Percentiles rank a stretch among this genome's conserved stretches.
These are phyloP conservation scores for Nasua narica DNA, from an alignment of 2,797 vertebrate genomes.

Conservation along the genomic window DNA sequence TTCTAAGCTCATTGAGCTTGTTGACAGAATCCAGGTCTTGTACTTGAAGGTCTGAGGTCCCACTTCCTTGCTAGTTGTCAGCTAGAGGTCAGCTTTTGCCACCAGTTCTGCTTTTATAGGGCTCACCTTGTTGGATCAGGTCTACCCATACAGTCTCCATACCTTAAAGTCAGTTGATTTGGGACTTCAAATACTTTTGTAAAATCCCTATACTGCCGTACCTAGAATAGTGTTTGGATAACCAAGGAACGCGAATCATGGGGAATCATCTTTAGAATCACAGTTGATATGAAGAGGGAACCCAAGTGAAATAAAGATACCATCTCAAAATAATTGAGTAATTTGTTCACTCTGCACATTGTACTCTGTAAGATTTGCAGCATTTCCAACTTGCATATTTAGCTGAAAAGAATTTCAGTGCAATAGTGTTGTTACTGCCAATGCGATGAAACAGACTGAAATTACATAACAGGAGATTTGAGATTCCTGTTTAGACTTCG, in stretches of 20 bases:
- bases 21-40: not conserved
- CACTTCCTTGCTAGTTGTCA: not conserved
- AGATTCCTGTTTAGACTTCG: slow-evolving; percentile 30
- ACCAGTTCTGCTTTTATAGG: not conserved
- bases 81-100: not conserved
- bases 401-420: not conserved
- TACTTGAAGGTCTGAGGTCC: not conserved
- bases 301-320: slow-evolving; percentile 38
- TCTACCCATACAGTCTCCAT: not conserved
- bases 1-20: not conserved
- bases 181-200: slow-evolving; percentile 5
- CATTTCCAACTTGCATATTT: slow-evolving; percentile 36
- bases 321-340: slow-evolving; percentile 35
- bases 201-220: not conserved
- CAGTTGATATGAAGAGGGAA: not conserved
- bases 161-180: not conserved
- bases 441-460: not conserved
- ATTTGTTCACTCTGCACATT: slow-evolving; percentile 35
- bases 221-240: not conserved
- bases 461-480: not conserved
- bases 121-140: not conserved
- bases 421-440: not conserved
- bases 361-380: slow-evolving; percentile 1
- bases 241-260: not conserved
- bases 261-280: slow-evolving; percentile 2